phyloP scores from a whole-genome alignment of 1,140 invertebrate genomes.

The Ptiloglossa arizonensis region DNA sequence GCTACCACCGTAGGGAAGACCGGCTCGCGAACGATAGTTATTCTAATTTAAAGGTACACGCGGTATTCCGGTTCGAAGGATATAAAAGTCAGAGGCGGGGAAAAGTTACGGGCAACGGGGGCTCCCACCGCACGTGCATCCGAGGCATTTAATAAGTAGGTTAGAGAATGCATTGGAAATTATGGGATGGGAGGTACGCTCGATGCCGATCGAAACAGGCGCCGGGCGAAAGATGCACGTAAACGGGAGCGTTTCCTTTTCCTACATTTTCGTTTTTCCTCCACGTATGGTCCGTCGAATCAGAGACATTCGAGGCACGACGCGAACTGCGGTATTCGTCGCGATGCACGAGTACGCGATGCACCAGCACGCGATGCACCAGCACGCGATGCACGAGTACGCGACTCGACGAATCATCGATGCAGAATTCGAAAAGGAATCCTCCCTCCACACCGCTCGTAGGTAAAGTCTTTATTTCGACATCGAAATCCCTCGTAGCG shows the following conservation, averaged over 20 bases:
- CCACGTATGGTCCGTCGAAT: neutral
- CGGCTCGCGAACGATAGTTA: neutral
- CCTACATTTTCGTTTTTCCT: neutral
- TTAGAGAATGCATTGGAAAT: constrained; percentile 32
- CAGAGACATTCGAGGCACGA: neutral
- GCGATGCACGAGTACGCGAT: neutral
- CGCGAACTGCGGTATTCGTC: neutral
- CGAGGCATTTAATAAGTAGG: constrained; percentile 36
- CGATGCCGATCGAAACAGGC: constrained; percentile 20
- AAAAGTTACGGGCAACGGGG: constrained; percentile 4
- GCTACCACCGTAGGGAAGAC: neutral
- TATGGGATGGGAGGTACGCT: constrained; percentile 11
- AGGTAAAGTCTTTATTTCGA: constrained; percentile 5
- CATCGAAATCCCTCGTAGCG: neutral
- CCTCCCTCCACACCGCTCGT: neutral
- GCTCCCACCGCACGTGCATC: neutral
- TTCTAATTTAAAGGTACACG: constrained; percentile 31
- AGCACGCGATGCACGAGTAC: neutral
- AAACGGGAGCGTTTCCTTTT: neutral
- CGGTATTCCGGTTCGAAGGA: neutral
- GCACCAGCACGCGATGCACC: neutral
- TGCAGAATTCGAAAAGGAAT: neutral
- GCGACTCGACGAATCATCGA: neutral
- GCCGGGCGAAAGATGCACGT: neutral
- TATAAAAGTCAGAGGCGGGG: constrained; percentile 19